Evolutionary conservation across 1,140 invertebrate species (phyloP).

Genomic region (Oreohelix idahoensis): DNA sequence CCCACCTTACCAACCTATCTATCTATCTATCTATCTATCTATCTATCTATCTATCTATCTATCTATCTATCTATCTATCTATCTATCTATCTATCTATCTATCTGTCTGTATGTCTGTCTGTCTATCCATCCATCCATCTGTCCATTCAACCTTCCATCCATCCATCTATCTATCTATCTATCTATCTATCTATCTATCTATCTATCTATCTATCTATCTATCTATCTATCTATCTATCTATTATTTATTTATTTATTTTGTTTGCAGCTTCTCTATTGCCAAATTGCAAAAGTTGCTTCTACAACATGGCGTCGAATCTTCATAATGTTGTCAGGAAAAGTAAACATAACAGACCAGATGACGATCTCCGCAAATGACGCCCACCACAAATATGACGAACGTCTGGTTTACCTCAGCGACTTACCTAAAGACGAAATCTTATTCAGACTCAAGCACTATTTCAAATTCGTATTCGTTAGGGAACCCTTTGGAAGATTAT

Average conservation of each 20-base stretch:
- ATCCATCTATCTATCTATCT: no score
- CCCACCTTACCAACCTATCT: no score
- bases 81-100: constrained; percentile 4
- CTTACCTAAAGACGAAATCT: constrained; percentile 75
- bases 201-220: no score
- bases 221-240: no score
- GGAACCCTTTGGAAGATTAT: constrained; percentile 89
- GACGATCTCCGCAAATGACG: constrained; percentile 41
- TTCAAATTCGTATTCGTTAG: constrained; percentile 88
- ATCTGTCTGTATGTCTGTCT: no score
- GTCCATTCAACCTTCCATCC: no score
- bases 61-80: constrained; percentile 4
- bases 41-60: neutral
- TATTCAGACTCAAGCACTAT: constrained; percentile 81
- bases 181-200: no score
- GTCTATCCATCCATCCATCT: no score
- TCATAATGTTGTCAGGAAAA: constrained; percentile 84
- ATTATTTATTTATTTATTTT: neutral
- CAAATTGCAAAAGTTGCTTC: constrained; percentile 94
- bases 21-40: neutral
- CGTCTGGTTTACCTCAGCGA: constrained; percentile 72
- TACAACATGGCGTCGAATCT: constrained; percentile 92
- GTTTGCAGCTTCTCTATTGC: constrained; percentile 84
- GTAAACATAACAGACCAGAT: constrained; percentile 49
- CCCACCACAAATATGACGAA: constrained; percentile 46